Evolutionary conservation across 2,888 invertebrate genomes (phyloP).

Genomic region (Troides oblongomaculatus): DNA sequence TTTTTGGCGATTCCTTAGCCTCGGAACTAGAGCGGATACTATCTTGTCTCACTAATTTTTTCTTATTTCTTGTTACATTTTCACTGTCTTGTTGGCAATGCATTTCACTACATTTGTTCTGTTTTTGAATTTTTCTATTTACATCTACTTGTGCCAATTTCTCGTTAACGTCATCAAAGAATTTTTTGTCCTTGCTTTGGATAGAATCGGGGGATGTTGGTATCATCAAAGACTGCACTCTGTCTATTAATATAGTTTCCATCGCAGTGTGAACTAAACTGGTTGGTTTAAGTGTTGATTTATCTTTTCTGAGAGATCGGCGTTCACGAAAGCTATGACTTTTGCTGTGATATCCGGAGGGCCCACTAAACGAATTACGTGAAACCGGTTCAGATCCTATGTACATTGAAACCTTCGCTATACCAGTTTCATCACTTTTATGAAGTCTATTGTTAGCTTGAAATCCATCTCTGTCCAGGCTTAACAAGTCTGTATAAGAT

Average conservation of each 20-base stretch:
- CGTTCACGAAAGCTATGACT: slow-evolving; percentile 49
- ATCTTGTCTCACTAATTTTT: slow-evolving; percentile 60
- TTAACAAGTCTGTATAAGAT: slow-evolving; percentile 68
- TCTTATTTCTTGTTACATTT: slow-evolving; percentile 34
- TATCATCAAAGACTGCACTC: slow-evolving; percentile 67
- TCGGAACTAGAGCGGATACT: slow-evolving; percentile 57
- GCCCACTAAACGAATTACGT: slow-evolving; percentile 62
- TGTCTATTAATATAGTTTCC: slow-evolving; percentile 79
- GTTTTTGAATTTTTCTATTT: slow-evolving; percentile 37
- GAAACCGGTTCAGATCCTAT: slow-evolving; percentile 73
- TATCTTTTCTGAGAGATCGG: slow-evolving; percentile 48
- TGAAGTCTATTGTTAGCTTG: slow-evolving; percentile 51
- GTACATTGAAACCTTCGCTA: slow-evolving; percentile 66
- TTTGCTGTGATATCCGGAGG: slow-evolving; percentile 48
- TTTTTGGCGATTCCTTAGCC: slow-evolving; percentile 50
- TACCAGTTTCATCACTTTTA: slow-evolving; percentile 60
- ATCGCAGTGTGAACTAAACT: slow-evolving; percentile 77
- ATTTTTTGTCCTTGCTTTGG: slow-evolving; percentile 51
- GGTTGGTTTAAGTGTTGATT: slow-evolving; percentile 53
- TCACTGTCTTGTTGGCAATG: slow-evolving; percentile 26
- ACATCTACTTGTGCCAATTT: slow-evolving; percentile 63
- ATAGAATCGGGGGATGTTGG: slow-evolving; percentile 60
- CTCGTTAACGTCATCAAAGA: slow-evolving; percentile 66
- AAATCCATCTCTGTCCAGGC: slow-evolving; percentile 55
- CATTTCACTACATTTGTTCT: slow-evolving; percentile 24